Conservation (phyloP, 2,888 invertebrate genomes). For the Hecatera dysodea region DNA sequence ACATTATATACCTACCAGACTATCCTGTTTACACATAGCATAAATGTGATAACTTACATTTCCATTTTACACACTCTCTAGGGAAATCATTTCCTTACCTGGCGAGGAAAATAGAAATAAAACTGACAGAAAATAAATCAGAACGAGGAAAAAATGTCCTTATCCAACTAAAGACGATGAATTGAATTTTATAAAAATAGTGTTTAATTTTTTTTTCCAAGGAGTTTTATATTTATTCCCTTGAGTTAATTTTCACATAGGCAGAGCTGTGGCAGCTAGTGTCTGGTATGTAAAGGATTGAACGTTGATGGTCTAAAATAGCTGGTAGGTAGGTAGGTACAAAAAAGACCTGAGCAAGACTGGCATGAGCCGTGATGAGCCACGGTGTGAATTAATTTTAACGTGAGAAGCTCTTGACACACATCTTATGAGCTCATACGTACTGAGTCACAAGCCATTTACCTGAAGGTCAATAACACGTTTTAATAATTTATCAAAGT, state of each 20-base stretch:
- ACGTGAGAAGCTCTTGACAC: conserved; percentile 70
- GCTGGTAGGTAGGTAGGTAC: neutral
- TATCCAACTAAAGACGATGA: no score
- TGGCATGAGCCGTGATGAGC: conserved; percentile 65
- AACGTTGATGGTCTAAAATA: conserved; percentile 3
- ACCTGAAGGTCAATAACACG: conserved; percentile 65
- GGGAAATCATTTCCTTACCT: conserved; percentile 11
- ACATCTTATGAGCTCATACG: conserved; percentile 60
- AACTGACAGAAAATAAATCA: conserved; percentile 11
- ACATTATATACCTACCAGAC: no score
- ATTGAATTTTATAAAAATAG: no score
- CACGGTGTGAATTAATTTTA: conserved; percentile 70
- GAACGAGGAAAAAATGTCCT: neutral
- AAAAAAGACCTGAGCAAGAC: conserved; percentile 47
- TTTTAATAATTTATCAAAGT: conserved; percentile 47
- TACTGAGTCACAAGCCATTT: conserved; percentile 52
- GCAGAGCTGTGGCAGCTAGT: neutral
- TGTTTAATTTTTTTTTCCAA: neutral
- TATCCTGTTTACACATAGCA: conserved; percentile 1
- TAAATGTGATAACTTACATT: conserved; percentile 1
- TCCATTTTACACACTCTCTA: neutral
- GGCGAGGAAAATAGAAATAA: conserved; percentile 4
- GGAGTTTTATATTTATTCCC: neutral
- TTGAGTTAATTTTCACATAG: neutral
- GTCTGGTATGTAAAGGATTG: neutral